phyloP scores from a whole-genome alignment of 2,797 vertebrate species.

The Oophaga sylvatica region DNA sequence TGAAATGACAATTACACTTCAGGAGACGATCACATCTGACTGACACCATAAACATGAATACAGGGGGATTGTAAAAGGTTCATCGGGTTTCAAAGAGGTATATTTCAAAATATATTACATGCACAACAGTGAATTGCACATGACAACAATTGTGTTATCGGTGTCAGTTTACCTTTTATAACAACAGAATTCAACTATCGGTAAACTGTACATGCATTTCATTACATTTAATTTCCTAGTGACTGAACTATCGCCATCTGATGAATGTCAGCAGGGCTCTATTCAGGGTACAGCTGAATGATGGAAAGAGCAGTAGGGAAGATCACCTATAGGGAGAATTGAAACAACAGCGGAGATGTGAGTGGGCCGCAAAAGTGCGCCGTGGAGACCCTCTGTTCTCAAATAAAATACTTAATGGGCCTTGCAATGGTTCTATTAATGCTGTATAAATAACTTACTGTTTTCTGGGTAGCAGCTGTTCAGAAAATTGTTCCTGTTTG shows the following conservation, averaged over 20 bases:
- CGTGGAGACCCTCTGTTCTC: conserved; percentile 6
- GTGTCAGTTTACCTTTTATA: no score
- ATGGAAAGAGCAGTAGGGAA: conserved; percentile 27
- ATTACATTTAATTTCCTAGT: conserved; percentile 30
- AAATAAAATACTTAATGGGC: conserved; percentile 28
- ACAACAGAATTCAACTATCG: not conserved
- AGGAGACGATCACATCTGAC: no score
- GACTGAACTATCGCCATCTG: not conserved
- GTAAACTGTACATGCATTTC: not conserved
- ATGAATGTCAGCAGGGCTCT: not conserved
- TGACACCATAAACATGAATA: no score
- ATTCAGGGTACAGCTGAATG: conserved; percentile 10
- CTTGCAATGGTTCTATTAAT: conserved; percentile 37
- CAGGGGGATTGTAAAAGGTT: no score
- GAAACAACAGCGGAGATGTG: not conserved
- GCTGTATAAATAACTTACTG: conserved; percentile 32
- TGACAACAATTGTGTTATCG: no score
- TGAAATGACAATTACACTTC: no score
- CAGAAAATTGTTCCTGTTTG: conserved; percentile 5
- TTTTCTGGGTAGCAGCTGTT: conserved; percentile 35
- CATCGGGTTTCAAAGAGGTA: no score
- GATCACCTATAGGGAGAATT: conserved; percentile 1
- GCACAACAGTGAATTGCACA: no score
- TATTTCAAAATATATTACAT: no score
- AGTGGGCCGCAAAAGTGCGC: conserved; percentile 14